Base-by-base conservation (phyloP, 2,797 vertebrate genomes). In the Cercopithecus petaurista region DNA sequence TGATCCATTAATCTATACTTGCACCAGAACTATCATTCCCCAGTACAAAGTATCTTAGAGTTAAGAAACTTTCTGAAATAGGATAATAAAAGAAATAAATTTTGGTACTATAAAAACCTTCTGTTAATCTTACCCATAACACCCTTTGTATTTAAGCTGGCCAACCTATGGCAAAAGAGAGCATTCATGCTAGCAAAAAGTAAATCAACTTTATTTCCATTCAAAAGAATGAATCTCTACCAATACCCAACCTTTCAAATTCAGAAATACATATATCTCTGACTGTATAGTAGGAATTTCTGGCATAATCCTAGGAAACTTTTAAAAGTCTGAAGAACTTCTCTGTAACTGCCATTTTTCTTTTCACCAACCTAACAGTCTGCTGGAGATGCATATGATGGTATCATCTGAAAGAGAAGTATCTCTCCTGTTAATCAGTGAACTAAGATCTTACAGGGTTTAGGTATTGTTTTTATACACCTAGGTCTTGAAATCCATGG, bases 341-440 rank as follows among this genome's bases (percentile, higher is more conserved):
- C 8, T 39, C 43, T 36, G 24, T 57, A 72, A 57, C 2, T 33
- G 48, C 8, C 26, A 33, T 50, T 36, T 39, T 61, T 30, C 33
- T 48, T 39, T 72, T 24, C 50, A 26, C 39, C 24, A 26, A 30
- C 24, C 13, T 26, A 73, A 61, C 1, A 4, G 3, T 39, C 48
- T 33, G 17, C 26, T 41, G 26, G 19, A 11, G 7, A 1, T 33
- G 14, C 8, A 26, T 2, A 2, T 17, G 30, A 7, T 7, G 33
- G 39, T 24, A 33, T 2, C 1, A 72, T 2, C 7, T 33, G 39
- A 41, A 30, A 15, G 41, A 26, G 14, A 39, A 48, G 17, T 52
- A 41, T 72, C 17, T 11, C 1, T 1, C 19, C 8, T 0, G 0
- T 12, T 36, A 33, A 46, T 9, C 17, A 5, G 2, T 12, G 39